These are phyloP conservation scores for Brachyistius frenatus DNA, from an alignment of 2,113 vertebrate species.

Conservation along the genomic window DNA sequence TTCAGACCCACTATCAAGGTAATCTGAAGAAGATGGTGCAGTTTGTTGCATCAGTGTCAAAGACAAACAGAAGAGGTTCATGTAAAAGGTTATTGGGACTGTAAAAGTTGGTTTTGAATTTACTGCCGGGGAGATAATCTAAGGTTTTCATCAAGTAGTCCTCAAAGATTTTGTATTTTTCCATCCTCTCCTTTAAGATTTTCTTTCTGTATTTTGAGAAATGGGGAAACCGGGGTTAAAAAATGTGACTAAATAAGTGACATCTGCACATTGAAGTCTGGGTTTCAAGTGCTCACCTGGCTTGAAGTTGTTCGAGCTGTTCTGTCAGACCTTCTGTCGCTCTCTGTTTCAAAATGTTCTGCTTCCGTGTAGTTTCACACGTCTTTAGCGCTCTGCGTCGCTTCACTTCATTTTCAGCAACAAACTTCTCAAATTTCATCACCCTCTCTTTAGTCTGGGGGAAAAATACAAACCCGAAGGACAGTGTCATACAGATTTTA, in stretches of 20 bases:
- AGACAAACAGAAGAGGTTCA: background rate
- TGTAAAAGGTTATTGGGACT: background rate
- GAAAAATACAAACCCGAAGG: conserved; percentile 32
- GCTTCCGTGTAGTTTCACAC: conserved; percentile 70
- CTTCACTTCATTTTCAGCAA: conserved; percentile 80
- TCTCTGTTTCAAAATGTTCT: conserved; percentile 75
- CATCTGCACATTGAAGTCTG: background rate
- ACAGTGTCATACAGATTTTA: background rate
- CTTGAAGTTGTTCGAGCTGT: conserved; percentile 73
- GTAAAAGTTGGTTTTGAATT: conserved; percentile 25
- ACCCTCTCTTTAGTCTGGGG: conserved; percentile 76
- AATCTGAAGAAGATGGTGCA: conserved; percentile 27
- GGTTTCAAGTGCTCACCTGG: conserved; percentile 62
- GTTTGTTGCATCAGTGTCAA: background rate
- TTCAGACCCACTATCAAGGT: conserved; percentile 67
- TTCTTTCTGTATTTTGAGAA: conserved; percentile 72
- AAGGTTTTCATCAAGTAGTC: conserved; percentile 84
- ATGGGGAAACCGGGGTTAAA: background rate
- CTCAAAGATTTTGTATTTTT: conserved; percentile 81
- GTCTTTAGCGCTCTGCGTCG: conserved; percentile 74
- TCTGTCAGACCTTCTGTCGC: conserved; percentile 76
- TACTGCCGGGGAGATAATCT: conserved; percentile 81
- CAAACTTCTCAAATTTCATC: conserved; percentile 81
- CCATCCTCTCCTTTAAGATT: conserved; percentile 75
- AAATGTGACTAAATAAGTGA: background rate